Evolutionary conservation across 2,888 invertebrate species (phyloP).

Genomic region (Ochropleura leucogaster): DNA sequence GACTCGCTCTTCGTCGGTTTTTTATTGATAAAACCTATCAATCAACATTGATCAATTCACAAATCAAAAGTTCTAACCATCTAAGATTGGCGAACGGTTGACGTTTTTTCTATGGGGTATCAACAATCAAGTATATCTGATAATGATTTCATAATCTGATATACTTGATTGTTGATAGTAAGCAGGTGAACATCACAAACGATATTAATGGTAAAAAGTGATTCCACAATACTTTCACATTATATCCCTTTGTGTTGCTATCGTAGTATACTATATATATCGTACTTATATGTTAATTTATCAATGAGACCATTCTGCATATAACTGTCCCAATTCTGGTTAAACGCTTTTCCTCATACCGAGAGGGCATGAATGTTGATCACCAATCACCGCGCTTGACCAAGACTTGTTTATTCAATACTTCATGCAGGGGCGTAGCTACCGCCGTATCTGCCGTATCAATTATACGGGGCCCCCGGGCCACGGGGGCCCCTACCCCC

Average conservation of each 20-base stretch:
- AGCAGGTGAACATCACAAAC: not conserved
- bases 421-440: too few relatives aligned
- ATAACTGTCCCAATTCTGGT: not conserved
- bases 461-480: too few relatives aligned
- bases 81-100: not conserved
- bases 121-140: too few relatives aligned
- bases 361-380: not conserved
- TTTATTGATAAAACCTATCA: not conserved
- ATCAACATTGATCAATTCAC: not conserved
- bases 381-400: slow-evolving; percentile 3
- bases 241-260: too few relatives aligned
- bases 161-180: slow-evolving; percentile 12
- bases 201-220: not conserved
- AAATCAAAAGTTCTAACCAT: not conserved
- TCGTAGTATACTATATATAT: not conserved
- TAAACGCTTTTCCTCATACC: not conserved
- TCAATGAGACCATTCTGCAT: not conserved
- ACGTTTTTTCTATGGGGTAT: not conserved
- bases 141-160: slow-evolving; percentile 6
- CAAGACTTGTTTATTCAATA: not conserved
- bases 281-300: not conserved
- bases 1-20: not conserved
- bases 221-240: not conserved
- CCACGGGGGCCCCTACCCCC: too few relatives aligned
- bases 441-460: too few relatives aligned